Base-by-base conservation (phyloP, 2,888 invertebrate species). In the Branchinecta sandiegonensis region DNA sequence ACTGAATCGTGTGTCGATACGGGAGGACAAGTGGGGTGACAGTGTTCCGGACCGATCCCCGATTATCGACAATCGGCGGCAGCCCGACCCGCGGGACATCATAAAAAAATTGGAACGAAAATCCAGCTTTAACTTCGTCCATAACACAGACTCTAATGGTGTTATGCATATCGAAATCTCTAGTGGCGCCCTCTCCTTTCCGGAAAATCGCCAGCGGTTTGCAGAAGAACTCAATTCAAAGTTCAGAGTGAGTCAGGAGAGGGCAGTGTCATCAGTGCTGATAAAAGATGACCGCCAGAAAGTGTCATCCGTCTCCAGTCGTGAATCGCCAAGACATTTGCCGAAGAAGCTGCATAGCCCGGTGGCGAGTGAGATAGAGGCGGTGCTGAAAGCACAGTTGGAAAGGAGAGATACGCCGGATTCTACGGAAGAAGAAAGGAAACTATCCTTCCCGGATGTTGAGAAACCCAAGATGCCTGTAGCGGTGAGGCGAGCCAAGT, bases 131-230 rank as follows among this genome's bases (percentile, higher is more conserved):
- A 56, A 56, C 9, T 14, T 56, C 17, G 56, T 56, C 14, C n/a
- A 56, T 14, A 56, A 17, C 17, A 17, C 56, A 56, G 56, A 56
- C 17, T 37, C 37, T 37, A 37, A 37, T 37, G 56, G 56, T 10
- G 56, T 56, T 17, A 56, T 56, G 56, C 56, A 56, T 56, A 56
- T 56, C 17, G 56, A 56, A 56, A 56, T 56, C 17, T 56, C 17
- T 8, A 56, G 56, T 56, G 56, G 56, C 17, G 56, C 56, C 17
- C 56, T 56, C 17, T 56, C 56, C n/a, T 17, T 56, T 17, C 56
- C n/a, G 17, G 56, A 56, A 56, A 10, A 56, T 17, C 56, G 56
- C 56, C 17, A n/a, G 14, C n/a, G 17, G 11, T 17, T 56, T 56
- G n/a, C 56, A 8, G 56, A 56, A 17, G 56, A 56, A 17, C 56